phyloP scores from a whole-genome alignment of 2,113 vertebrate genomes.

The Turnix velox region DNA sequence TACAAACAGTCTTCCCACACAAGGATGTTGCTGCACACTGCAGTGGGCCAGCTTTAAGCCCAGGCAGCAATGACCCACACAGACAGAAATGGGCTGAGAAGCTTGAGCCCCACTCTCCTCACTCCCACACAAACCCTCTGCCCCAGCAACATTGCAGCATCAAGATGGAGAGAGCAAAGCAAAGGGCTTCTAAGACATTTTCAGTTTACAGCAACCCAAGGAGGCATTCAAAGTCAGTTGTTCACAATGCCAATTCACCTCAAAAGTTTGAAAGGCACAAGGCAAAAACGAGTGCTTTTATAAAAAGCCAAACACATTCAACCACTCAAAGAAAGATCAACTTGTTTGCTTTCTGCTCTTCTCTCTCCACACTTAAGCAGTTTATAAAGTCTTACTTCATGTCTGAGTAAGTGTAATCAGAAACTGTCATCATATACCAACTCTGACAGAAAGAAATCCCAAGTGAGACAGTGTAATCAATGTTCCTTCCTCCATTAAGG shows the following conservation, averaged over 20 bases:
- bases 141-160: neutral
- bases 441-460: constrained; percentile 55
- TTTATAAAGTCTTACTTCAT: constrained; percentile 19
- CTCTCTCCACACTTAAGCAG: constrained; percentile 13
- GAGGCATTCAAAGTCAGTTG: neutral
- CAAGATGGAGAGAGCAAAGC: accelerated
- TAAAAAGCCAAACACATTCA: neutral
- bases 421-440: constrained; percentile 6
- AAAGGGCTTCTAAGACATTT: neutral
- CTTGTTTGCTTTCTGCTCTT: constrained; percentile 44
- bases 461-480: constrained; percentile 58
- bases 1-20: neutral
- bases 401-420: constrained; percentile 64
- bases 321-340: neutral
- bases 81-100: neutral
- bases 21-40: neutral
- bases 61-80: neutral
- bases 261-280: constrained; percentile 7
- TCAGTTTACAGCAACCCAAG: neutral
- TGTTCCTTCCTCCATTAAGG: constrained; percentile 55
- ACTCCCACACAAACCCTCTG: neutral
- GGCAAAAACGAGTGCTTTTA: neutral
- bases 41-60: neutral
- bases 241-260: neutral
- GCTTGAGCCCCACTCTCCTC: neutral